Conservation (phyloP, 2,797 vertebrate species). For the Pipistrellus pygmaeus region DNA sequence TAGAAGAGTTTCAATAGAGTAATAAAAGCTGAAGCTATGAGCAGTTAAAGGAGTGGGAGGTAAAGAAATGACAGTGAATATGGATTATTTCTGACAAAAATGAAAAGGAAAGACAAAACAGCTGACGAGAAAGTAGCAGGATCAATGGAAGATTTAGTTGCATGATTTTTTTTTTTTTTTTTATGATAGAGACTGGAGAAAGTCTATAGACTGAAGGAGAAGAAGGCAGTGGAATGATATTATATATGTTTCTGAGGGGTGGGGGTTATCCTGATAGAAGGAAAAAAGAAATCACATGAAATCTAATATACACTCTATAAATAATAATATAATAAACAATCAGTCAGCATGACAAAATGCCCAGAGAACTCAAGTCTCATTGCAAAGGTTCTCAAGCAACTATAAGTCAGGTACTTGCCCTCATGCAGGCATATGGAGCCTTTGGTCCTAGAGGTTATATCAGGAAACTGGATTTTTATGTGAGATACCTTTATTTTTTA, state of each 20-base stretch:
- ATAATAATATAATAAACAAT: not conserved
- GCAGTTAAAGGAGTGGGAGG: not conserved
- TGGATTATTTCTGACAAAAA: not conserved
- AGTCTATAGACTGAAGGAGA: not conserved
- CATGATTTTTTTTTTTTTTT: not conserved
- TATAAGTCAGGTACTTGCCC: not conserved
- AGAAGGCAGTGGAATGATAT: not conserved
- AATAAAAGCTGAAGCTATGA: not conserved
- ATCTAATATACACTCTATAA: not conserved
- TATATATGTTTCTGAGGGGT: not conserved
- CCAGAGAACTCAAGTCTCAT: not conserved
- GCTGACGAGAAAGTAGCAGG: not conserved
- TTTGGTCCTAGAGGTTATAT: not conserved
- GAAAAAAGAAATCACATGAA: not conserved
- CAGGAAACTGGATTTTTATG: not conserved
- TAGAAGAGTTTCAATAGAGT: conserved; percentile 7
- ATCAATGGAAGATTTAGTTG: not conserved
- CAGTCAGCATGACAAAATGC: not conserved
- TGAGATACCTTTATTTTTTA: not conserved
- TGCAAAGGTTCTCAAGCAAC: not conserved
- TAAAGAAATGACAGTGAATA: not conserved
- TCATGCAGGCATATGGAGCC: not conserved
- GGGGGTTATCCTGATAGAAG: not conserved
- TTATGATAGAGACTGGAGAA: not conserved
- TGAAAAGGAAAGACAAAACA: not conserved